These are phyloP conservation scores for Pemphigus obesinymphae DNA, from an alignment of 1,140 invertebrate species.

Conservation along the genomic window DNA sequence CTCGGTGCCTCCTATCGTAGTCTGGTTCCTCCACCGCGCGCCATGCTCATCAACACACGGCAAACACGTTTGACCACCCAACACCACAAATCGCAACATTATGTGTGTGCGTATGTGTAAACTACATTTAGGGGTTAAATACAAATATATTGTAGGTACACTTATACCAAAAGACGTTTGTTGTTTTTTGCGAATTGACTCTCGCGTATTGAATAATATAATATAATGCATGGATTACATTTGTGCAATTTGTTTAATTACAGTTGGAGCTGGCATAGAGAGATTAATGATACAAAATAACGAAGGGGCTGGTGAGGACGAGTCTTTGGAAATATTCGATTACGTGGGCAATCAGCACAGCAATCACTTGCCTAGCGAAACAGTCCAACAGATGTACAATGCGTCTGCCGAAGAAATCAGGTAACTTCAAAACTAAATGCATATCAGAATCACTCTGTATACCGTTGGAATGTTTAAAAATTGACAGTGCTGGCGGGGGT, in stretches of 20 bases:
- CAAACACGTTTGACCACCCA: constrained; percentile 36
- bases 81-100: not conserved
- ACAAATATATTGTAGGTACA: not conserved
- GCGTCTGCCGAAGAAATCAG: constrained; percentile 39
- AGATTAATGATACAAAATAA: constrained; percentile 31
- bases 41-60: not conserved
- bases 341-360: not conserved
- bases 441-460: not conserved
- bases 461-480: constrained; percentile 1
- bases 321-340: constrained; percentile 24
- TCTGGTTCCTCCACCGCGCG: not conserved
- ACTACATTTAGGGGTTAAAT: not conserved
- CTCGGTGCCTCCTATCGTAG: not conserved
- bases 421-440: not conserved
- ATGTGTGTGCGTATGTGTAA: not conserved
- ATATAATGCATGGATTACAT: not conserved
- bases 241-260: not conserved
- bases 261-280: constrained; percentile 29
- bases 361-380: constrained; percentile 19
- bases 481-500: not conserved
- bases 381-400: constrained; percentile 25
- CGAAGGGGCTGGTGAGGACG: not conserved
- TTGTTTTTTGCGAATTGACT: not conserved
- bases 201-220: not conserved
- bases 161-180: not conserved